A percentile compares a stretch with the other conserved stretches of the same genome.
phyloP scores from a whole-genome alignment of 2,888 invertebrate genomes.

The Brenthis hecate region DNA sequence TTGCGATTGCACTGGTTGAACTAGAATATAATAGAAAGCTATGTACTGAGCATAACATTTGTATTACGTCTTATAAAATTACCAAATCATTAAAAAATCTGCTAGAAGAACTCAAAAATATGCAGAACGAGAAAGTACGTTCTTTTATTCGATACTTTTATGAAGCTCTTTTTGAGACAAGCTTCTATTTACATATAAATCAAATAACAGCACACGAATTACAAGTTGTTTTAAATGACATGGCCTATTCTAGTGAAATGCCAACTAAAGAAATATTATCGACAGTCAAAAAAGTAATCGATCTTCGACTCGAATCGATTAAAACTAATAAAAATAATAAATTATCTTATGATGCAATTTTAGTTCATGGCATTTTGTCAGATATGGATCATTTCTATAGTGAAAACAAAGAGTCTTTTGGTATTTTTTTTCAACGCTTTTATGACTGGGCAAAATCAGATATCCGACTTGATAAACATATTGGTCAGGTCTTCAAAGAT shows the following conservation, averaged over 20 bases:
- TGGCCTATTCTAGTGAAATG: slow-evolving; percentile 55
- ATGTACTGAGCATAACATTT: slow-evolving; percentile 55
- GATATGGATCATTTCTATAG: slow-evolving; percentile 64
- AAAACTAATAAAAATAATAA: slow-evolving; percentile 37
- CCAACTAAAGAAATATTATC: slow-evolving; percentile 53
- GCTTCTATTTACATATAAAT: slow-evolving; percentile 52
- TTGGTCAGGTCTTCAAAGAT: slow-evolving; percentile 49
- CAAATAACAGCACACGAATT: slow-evolving; percentile 53
- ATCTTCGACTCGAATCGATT: slow-evolving; percentile 48
- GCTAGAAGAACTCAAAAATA: slow-evolving; percentile 46
- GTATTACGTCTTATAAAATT: slow-evolving; percentile 51
- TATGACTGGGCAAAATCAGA: slow-evolving; percentile 47
- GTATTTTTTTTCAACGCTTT: slow-evolving; percentile 49
- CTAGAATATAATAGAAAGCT: slow-evolving; percentile 52
- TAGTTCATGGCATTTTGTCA: slow-evolving; percentile 60
- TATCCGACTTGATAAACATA: slow-evolving; percentile 40
- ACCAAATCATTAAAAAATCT: slow-evolving; percentile 53
- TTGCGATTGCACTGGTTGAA: slow-evolving; percentile 54
- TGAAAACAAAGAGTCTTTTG: slow-evolving; percentile 53
- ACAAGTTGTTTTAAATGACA: slow-evolving; percentile 61
- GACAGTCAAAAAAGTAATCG: slow-evolving; percentile 51
- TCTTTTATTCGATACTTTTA: slow-evolving; percentile 49
- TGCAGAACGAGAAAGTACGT: slow-evolving; percentile 49
- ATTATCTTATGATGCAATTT: slow-evolving; percentile 51
- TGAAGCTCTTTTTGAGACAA: slow-evolving; percentile 45